These are phyloP conservation scores for Bucco capensis DNA, from an alignment of 2,113 vertebrate genomes.

Conservation along the genomic window DNA sequence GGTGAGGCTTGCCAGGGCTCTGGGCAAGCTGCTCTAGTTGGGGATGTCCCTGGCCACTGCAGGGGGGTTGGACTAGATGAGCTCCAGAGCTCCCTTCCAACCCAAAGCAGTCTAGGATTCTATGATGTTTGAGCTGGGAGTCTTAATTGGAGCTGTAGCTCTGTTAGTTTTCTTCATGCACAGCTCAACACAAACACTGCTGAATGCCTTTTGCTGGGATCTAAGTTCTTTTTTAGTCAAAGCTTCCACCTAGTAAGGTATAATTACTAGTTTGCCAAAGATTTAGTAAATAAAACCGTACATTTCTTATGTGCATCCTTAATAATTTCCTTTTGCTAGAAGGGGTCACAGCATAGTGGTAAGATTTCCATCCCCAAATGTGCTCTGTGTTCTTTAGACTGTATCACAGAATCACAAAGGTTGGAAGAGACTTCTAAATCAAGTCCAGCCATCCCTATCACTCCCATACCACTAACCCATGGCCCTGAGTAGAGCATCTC, in stretches of 20 bases:
- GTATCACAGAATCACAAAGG: too few relatives aligned
- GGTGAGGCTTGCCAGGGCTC: too few relatives aligned
- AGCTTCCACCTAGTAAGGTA: not conserved
- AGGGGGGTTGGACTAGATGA: too few relatives aligned
- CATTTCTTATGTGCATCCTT: too few relatives aligned
- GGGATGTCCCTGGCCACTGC: too few relatives aligned
- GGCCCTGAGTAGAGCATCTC: too few relatives aligned
- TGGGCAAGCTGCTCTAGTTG: too few relatives aligned
- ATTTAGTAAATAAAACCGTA: not conserved
- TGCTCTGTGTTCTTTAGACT: not conserved
- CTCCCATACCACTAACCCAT: too few relatives aligned
- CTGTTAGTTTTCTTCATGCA: not conserved
- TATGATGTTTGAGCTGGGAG: not conserved
- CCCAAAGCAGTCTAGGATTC: too few relatives aligned
- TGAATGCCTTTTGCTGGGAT: not conserved
- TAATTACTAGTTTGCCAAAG: not conserved
- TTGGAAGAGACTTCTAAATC: too few relatives aligned
- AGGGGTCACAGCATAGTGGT: not conserved
- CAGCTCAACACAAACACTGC: not conserved
- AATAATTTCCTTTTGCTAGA: not conserved
- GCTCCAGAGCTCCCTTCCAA: too few relatives aligned
- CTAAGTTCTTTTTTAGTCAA: not conserved
- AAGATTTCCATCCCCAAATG: not conserved
- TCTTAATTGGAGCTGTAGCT: not conserved
- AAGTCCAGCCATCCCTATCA: too few relatives aligned